phyloP scores from a whole-genome alignment of 2,113 vertebrate genomes.

The Ceyx margarethae region DNA sequence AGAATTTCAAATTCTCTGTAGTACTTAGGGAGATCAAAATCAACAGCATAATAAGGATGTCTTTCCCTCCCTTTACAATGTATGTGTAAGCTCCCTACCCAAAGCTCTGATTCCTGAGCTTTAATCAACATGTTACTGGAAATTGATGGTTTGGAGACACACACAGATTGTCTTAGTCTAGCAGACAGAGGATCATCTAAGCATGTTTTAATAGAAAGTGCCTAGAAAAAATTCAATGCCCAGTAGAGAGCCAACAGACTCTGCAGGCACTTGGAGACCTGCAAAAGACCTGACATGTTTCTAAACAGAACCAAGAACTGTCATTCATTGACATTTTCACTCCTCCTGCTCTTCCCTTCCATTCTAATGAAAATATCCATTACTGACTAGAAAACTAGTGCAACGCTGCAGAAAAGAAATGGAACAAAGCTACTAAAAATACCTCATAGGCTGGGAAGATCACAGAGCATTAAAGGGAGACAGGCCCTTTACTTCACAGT shows the following conservation, averaged over 20 bases:
- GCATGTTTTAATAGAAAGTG: not conserved
- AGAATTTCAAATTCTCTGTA: not conserved
- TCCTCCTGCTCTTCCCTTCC: not conserved
- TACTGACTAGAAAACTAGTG: not conserved
- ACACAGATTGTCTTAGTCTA: not conserved
- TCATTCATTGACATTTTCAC: not conserved
- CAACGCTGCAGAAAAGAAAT: not conserved
- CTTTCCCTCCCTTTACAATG: not conserved
- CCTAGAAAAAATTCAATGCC: not conserved
- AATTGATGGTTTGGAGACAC: not conserved
- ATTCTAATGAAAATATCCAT: not conserved
- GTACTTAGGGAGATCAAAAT: slow-evolving; percentile 8
- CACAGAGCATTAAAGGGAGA: not conserved
- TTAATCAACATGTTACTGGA: not conserved
- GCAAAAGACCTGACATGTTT: not conserved
- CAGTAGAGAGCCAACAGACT: not conserved
- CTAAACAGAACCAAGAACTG: not conserved
- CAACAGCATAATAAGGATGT: not conserved
- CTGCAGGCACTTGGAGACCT: not conserved
- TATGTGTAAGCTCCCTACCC: not conserved
- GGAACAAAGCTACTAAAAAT: not conserved
- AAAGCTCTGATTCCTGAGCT: not conserved
- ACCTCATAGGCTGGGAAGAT: not conserved
- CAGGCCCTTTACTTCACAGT: not conserved
- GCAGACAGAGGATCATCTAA: not conserved